A percentile compares a stretch with the other conserved stretches of the same genome.
Evolutionary conservation across 1,140 invertebrate species (phyloP).

Genomic region (Samia ricini): DNA sequence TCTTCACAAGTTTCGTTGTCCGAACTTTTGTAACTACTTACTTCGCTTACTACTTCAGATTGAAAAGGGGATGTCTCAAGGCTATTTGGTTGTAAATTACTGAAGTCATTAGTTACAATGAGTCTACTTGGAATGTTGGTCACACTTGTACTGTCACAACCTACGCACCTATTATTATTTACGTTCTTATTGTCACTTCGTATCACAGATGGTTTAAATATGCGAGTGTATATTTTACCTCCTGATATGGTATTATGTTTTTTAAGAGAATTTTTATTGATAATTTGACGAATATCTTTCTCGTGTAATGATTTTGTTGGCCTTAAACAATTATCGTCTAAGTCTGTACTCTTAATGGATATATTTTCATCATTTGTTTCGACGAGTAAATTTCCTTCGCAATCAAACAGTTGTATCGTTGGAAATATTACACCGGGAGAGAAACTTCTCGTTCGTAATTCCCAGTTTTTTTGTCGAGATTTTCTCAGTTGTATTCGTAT

Average conservation of each 20-base stretch:
- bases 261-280: conserved; percentile 48
- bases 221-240: conserved; percentile 66
- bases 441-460: conserved; percentile 68
- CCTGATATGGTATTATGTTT: conserved; percentile 72
- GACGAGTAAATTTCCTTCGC: conserved; percentile 72
- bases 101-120: conserved; percentile 46
- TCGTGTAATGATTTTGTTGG: conserved; percentile 60
- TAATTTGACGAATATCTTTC: conserved; percentile 58
- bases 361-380: conserved; percentile 77
- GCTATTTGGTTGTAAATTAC: conserved; percentile 54
- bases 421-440: conserved; percentile 70
- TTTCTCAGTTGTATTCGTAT: conserved; percentile 74
- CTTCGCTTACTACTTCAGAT: conserved; percentile 62
- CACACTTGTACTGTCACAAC: conserved; percentile 44
- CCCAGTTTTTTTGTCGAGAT: conserved; percentile 71
- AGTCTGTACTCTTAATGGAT: conserved; percentile 70
- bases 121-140: conserved; percentile 69
- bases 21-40: conserved; percentile 76
- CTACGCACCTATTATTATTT: conserved; percentile 35
- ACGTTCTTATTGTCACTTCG: conserved; percentile 34
- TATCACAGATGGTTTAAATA: conserved; percentile 45
- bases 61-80: conserved; percentile 61
- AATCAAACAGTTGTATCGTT: conserved; percentile 75
- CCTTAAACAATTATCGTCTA: conserved; percentile 44
- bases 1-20: conserved; percentile 69